phyloP scores from a whole-genome alignment of 2,113 vertebrate species.

The Ophiodon elongatus region DNA sequence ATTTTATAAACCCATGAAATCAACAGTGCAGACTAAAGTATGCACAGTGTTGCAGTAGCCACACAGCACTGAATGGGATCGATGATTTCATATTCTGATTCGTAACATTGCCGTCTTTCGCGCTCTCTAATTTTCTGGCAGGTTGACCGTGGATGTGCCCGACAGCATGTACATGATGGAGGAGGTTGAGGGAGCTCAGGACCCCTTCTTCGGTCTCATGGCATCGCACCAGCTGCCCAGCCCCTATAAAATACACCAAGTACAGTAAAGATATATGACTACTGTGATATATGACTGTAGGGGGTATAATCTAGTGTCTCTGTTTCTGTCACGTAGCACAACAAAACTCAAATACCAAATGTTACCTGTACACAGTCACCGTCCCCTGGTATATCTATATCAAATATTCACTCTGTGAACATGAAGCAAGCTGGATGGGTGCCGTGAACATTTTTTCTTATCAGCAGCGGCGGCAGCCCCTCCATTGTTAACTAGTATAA shows the following conservation, averaged over 20 bases:
- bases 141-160: slow-evolving; percentile 80
- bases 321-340: neutral
- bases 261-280: slow-evolving; percentile 22
- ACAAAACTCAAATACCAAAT: neutral
- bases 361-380: neutral
- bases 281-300: too few species aligned
- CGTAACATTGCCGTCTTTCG: neutral
- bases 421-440: neutral
- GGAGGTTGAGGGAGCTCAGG: slow-evolving; percentile 83
- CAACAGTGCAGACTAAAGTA: neutral
- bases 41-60: neutral
- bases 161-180: slow-evolving; percentile 80
- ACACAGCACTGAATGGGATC: neutral
- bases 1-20: slow-evolving; percentile 15
- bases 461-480: neutral
- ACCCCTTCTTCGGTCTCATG: slow-evolving; percentile 90
- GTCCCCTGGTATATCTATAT: neutral
- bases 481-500: neutral
- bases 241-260: slow-evolving; percentile 81
- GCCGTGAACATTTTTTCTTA: neutral
- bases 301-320: neutral
- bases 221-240: slow-evolving; percentile 77
- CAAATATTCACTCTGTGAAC: neutral
- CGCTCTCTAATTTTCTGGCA: slow-evolving; percentile 42
- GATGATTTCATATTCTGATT: neutral